Evolutionary conservation across 2,113 vertebrate species (phyloP).

Genomic region (Elephas maximus): DNA sequence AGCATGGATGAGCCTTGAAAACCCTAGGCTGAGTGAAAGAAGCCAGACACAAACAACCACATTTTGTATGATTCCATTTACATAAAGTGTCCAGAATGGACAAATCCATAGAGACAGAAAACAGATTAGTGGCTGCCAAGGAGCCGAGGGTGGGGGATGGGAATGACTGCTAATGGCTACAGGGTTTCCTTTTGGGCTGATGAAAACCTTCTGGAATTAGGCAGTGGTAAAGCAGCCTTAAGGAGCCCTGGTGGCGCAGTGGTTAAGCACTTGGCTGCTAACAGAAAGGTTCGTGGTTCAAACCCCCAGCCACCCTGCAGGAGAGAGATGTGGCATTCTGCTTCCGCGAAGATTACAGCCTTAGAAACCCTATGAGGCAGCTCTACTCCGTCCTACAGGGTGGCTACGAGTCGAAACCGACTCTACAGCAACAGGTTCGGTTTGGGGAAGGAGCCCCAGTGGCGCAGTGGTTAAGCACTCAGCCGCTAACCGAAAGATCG

Average conservation of each 20-base stretch:
- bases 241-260: too few species aligned
- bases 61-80: background rate
- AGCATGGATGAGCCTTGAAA: fast-evolving
- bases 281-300: too few species aligned
- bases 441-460: background rate
- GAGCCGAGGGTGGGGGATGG: too few species aligned
- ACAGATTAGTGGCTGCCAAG: background rate
- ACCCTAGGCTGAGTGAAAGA: background rate
- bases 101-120: too few species aligned
- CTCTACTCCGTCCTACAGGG: background rate
- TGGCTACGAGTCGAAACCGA: background rate
- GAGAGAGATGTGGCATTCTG: too few species aligned
- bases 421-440: background rate
- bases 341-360: background rate
- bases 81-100: background rate
- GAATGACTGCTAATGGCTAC: background rate
- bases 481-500: background rate
- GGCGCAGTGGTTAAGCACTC: background rate
- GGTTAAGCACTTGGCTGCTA: too few species aligned
- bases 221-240: too few species aligned
- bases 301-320: too few species aligned
- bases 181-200: too few species aligned
- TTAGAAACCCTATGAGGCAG: background rate
- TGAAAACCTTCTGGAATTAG: background rate
- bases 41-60: background rate